Base-by-base conservation (phyloP, 1,140 invertebrate species). In the Aethina tumida region DNA sequence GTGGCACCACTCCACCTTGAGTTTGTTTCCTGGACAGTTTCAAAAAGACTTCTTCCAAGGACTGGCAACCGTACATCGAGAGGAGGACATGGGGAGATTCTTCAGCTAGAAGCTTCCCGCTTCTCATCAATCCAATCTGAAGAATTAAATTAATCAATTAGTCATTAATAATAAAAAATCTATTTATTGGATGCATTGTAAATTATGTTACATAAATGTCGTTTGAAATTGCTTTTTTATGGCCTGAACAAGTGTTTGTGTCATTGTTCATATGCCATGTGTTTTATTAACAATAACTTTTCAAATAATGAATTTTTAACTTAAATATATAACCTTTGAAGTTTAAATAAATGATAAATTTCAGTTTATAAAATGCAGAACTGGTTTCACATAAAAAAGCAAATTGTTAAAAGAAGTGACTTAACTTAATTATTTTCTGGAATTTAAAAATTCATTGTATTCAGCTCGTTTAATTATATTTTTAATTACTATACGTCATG, bases 111-210 rank as follows among this genome's bases (percentile, higher is more conserved):
- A 97, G 67, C 26, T 84, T 73, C 8, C 93, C 92, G 52, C 81
- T 87, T 45, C 93, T 72, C 91, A 97, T 96, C 16, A 97, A 66
- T 43, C 92, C 92, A 56, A 95, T 93, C 87, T 92, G 55, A 10
- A 53, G 50, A 33, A 31, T 5, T 4, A 24, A 10, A n/a, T 31
- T 21, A 5, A 10, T 30, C 12, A 13, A 22, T 16, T 28, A 2
- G 20, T 34, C 13, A n/a, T 40, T 34, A 15, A 4, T 21, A 17
- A 3, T 25, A 8, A 24, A 34, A 25, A 21, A 28, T n/a, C 3
- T 14, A 13, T 39, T 8, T 2, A 21, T 29, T 29, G 12, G 13
- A n/a, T n/a, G n/a, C n/a, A n/a, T n/a, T n/a, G n/a, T n/a, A n/a
- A n/a, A n/a, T n/a, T n/a, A n/a, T n/a, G n/a, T n/a, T n/a, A n/a